Evolutionary conservation across 1,140 invertebrate genomes (phyloP).

Genomic region (Drosophila saltans): DNA sequence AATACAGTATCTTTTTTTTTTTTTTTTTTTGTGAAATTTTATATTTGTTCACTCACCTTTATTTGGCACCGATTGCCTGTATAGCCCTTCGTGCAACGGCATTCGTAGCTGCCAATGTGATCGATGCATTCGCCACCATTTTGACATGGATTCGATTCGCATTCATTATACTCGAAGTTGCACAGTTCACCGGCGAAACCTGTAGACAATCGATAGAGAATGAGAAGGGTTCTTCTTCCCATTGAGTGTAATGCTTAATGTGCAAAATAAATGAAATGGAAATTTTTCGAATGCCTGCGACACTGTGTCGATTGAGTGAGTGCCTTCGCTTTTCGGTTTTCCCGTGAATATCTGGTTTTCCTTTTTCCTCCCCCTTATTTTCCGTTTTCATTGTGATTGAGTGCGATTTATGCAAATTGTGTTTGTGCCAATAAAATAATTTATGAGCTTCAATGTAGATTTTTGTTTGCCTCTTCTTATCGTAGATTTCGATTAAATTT

Average conservation of each 20-base stretch:
- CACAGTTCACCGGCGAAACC: conserved; percentile 91
- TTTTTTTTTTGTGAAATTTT: not conserved
- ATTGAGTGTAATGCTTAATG: conserved; percentile 67
- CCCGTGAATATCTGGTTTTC: conserved; percentile 37
- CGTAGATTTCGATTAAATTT: conserved; percentile 40
- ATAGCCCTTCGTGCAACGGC: conserved; percentile 91
- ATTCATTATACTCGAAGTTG: conserved; percentile 92
- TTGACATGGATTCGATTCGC: conserved; percentile 93
- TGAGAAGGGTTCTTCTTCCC: not conserved
- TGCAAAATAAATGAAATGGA: conserved; percentile 79
- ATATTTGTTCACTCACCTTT: conserved; percentile 83
- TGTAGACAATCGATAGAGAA: conserved; percentile 23
- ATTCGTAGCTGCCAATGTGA: conserved; percentile 89
- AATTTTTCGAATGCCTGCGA: conserved; percentile 56
- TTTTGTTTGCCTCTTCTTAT: conserved; percentile 35
- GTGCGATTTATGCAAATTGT: conserved; percentile 77
- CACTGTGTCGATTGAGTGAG: conserved; percentile 19
- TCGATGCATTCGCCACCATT: conserved; percentile 93
- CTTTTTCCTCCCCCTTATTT: conserved; percentile 31
- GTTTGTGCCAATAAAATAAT: conserved; percentile 75
- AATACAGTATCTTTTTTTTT: not conserved
- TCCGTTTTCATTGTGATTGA: conserved; percentile 64
- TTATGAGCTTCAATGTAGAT: conserved; percentile 66
- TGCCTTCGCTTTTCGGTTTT: conserved; percentile 1
- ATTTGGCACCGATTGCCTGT: conserved; percentile 89